These are phyloP conservation scores for Bombycilla garrulus DNA, from an alignment of 2,113 vertebrate species.

Conservation along the genomic window DNA sequence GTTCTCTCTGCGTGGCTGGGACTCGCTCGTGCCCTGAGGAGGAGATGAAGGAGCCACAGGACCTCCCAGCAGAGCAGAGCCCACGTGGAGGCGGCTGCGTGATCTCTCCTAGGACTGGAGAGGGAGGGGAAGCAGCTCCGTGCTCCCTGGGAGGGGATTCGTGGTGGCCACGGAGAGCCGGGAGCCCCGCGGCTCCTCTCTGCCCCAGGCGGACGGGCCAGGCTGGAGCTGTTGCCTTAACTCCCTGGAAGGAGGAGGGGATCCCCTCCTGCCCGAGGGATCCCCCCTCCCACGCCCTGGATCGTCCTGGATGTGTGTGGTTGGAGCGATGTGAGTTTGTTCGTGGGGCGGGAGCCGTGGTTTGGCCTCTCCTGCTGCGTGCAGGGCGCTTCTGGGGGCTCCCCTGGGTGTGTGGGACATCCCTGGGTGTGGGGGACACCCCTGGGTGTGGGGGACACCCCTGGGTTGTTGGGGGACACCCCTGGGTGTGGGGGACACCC, in stretches of 20 bases:
- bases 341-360: neutral
- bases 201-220: rapidly evolving
- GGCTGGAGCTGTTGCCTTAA: conserved; percentile 42
- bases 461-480: too few relatives aligned
- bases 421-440: neutral
- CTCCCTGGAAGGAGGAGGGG: neutral
- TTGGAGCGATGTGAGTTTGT: neutral
- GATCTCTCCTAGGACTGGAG: neutral
- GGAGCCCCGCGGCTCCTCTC: neutral
- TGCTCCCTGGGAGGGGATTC: neutral
- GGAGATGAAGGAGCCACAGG: neutral
- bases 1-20: neutral
- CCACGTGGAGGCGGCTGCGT: rapidly evolving
- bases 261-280: neutral
- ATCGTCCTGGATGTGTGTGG: rapidly evolving
- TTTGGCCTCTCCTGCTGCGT: rapidly evolving
- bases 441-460: neutral
- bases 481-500: too few relatives aligned
- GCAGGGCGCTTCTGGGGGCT: neutral
- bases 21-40: rapidly evolving
- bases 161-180: neutral
- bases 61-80: neutral
- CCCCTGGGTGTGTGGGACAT: neutral
- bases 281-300: rapidly evolving
- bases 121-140: neutral